Evolutionary conservation across 2,888 invertebrate genomes (phyloP), one percentile per base, ranked within the genome.

Genomic region (Hypselothyrea guttata): DNA sequence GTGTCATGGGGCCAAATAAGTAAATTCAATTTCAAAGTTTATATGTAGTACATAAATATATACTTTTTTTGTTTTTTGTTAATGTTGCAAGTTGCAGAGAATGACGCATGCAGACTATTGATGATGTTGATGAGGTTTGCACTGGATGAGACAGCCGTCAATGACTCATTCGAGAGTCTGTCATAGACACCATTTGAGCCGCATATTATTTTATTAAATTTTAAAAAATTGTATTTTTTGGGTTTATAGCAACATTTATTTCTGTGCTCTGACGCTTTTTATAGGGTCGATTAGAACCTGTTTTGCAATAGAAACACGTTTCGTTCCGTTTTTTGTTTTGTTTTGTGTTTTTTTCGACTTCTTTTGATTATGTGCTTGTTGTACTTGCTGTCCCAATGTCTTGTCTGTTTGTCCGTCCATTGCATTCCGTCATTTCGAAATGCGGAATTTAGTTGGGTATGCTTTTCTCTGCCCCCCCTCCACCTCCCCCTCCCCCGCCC

Each of bases 271-370:
- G 31, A 18, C 35, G 11, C 16, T 49, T 7, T 5, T 7, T 40
- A 47, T 44, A 40, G 31, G 46, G 42, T 41, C 18, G 45, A 41
- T 66, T 58, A 22, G 59, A 75, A 75, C 72, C 83, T 67, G 76
- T 82, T 22, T 82, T 37, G 56, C 51, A 44, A 59, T 58, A 57
- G 55, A 54, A 81, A 77, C 74, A 84, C 77, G 84, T 84, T 61
- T 74, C 57, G 11, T 63, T 58, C 46, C 34, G 9, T n/a, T n/a
- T 56, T 37, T 34, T 22, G 42, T 47, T 34, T 16, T 4, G 9
- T 31, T 57, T 7, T 4, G 13, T 16, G 7, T 30, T 11, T 30
- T 22, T 47, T 15, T 18, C 2, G 31, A 15, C 44, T 47, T 60
- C 11, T 51, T 34, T 49, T 42, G 48, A n/a, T 51, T 59, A 37